Conservation (phyloP, 2,113 vertebrate genomes). For the Stigmatopora argus region DNA sequence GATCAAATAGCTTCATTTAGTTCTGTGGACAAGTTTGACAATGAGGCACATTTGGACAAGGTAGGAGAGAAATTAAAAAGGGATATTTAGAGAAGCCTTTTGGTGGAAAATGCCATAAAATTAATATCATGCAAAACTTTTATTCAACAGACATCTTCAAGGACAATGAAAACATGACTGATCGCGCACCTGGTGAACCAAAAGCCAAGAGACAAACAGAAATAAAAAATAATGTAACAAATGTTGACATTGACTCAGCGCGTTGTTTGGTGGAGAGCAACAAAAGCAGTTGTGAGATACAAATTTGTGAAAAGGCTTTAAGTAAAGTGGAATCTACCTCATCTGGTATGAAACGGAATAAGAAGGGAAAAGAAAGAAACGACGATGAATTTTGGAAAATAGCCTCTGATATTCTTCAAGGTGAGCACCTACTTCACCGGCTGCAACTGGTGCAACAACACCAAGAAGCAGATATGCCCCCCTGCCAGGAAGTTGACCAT, state of each 20-base stretch:
- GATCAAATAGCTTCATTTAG: neutral
- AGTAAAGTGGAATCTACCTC: neutral
- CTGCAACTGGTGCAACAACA: conserved; percentile 51
- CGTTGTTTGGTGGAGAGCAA: conserved; percentile 38
- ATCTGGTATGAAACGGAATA: neutral
- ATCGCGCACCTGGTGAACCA: conserved; percentile 1
- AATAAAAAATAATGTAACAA: conserved; percentile 2
- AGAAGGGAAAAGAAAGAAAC: neutral
- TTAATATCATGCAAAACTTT: neutral
- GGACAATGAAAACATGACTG: conserved; percentile 3
- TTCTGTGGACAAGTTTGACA: conserved; percentile 6
- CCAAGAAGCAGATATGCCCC: conserved; percentile 34
- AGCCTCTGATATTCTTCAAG: conserved; percentile 51
- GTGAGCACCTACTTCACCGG: conserved; percentile 62
- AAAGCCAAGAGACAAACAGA: conserved; percentile 7
- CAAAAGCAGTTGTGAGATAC: conserved; percentile 11
- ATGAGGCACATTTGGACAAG: conserved; percentile 4
- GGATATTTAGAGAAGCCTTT: neutral
- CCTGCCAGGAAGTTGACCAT: conserved; percentile 20
- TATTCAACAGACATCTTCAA: neutral
- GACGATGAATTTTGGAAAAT: conserved; percentile 26
- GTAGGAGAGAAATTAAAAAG: neutral
- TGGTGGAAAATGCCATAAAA: neutral
- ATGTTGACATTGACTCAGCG: conserved; percentile 19
- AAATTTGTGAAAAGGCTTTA: neutral